phyloP scores from a whole-genome alignment of 2,797 vertebrate species.

The Artibeus jamaicensis region DNA sequence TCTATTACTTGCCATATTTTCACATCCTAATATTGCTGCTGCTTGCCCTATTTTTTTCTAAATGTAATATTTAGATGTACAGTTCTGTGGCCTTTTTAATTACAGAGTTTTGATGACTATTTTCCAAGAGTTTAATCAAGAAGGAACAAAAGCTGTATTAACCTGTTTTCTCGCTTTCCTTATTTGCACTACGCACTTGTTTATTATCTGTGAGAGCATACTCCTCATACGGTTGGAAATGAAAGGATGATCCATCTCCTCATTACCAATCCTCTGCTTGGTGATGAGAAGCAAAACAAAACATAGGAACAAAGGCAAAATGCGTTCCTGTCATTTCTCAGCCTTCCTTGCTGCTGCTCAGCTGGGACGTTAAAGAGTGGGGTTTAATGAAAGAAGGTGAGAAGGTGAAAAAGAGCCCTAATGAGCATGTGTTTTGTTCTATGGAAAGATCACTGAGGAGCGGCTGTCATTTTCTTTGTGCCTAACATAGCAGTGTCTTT shows the following conservation, averaged over 20 bases:
- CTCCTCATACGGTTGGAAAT: conserved; percentile 69
- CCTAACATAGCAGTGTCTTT: conserved; percentile 58
- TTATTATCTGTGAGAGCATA: conserved; percentile 76
- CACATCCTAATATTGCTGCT: conserved; percentile 4
- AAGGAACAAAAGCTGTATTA: conserved; percentile 75
- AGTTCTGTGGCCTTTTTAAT: conserved; percentile 71
- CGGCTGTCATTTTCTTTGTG: conserved; percentile 71
- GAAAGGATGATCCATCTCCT: conserved; percentile 81
- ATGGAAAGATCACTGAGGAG: conserved; percentile 76
- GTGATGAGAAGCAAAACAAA: conserved; percentile 77
- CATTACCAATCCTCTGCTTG: conserved; percentile 78
- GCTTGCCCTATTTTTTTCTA: conserved; percentile 47
- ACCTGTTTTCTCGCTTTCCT: conserved; percentile 70
- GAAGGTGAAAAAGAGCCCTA: conserved; percentile 75
- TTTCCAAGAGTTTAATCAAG: conserved; percentile 71
- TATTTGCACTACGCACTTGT: conserved; percentile 55
- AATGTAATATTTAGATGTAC: conserved; percentile 56
- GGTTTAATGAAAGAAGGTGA: conserved; percentile 84
- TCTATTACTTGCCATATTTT: conserved; percentile 48
- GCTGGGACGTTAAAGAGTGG: conserved; percentile 73
- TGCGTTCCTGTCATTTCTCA: conserved; percentile 80
- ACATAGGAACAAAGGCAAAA: conserved; percentile 81
- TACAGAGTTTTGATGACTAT: conserved; percentile 52
- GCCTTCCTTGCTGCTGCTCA: conserved; percentile 79
- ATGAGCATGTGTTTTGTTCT: conserved; percentile 78